Conservation (phyloP, 2,113 vertebrate genomes). For the Salvelinus namaycush region DNA sequence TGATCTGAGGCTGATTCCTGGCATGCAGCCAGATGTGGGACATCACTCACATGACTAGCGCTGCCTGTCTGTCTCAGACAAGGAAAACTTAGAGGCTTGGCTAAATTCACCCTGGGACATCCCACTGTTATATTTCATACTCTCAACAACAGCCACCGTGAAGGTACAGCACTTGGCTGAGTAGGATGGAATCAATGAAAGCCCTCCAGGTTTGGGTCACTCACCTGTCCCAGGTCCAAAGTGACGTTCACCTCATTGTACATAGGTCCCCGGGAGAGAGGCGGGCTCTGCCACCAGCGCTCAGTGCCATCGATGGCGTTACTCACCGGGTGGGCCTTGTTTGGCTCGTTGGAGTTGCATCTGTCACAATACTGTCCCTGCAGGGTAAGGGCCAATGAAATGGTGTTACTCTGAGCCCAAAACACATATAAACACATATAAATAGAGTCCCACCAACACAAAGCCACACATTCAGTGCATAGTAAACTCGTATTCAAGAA, state of each 20-base stretch:
- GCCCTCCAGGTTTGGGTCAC: conserved; percentile 30
- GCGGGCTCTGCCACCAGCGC: conserved; percentile 96
- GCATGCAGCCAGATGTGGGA: conserved; percentile 41
- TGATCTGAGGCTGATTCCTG: conserved; percentile 49
- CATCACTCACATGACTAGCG: conserved; percentile 55
- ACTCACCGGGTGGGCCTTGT: conserved; percentile 81
- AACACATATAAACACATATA: background rate
- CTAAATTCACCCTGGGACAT: conserved; percentile 14
- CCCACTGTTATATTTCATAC: conserved; percentile 35
- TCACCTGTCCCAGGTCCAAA: conserved; percentile 92
- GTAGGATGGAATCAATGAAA: conserved; percentile 20
- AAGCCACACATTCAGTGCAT: background rate
- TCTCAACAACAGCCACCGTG: conserved; percentile 30
- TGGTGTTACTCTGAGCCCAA: background rate
- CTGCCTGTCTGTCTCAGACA: conserved; percentile 25
- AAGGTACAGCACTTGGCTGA: conserved; percentile 14
- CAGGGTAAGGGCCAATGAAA: conserved; percentile 15
- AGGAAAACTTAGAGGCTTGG: conserved; percentile 26
- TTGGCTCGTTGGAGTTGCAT: conserved; percentile 82
- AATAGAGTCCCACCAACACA: background rate
- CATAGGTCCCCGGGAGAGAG: conserved; percentile 83
- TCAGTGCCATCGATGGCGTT: conserved; percentile 90
- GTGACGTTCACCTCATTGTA: conserved; percentile 91
- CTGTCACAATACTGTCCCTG: conserved; percentile 94
- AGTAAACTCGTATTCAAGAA: background rate